Percentiles rank a stretch among this genome's conserved stretches.
phyloP scores from a whole-genome alignment of 2,888 invertebrate genomes.

The Zele albiditarsus region DNA sequence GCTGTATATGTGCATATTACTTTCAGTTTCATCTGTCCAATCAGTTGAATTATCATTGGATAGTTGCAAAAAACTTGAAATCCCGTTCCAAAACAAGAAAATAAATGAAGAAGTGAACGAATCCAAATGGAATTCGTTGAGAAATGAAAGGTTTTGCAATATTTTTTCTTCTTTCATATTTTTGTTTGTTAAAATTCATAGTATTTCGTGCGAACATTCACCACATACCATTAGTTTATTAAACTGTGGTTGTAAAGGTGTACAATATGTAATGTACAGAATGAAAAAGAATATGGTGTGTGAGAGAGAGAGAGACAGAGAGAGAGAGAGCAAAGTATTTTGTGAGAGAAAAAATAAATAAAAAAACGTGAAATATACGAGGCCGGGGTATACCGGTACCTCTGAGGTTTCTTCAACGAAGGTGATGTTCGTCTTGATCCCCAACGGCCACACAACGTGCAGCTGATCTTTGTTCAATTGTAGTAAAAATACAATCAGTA shows the following conservation, averaged over 20 bases:
- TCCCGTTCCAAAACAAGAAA: not conserved
- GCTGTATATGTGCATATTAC: not conserved
- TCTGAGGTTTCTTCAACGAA: slow-evolving; percentile 94
- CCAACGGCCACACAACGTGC: slow-evolving; percentile 97
- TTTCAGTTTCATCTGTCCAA: not conserved
- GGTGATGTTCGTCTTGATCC: slow-evolving; percentile 95
- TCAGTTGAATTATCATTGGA: slow-evolving; percentile 9
- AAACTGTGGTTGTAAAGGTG: slow-evolving; percentile 33
- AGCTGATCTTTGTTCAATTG: slow-evolving; percentile 99
- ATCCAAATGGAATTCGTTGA: not conserved
- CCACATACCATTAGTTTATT: slow-evolving; percentile 38
- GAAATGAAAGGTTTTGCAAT: not conserved
- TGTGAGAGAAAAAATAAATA: slow-evolving; percentile 36
- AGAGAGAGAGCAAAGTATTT: slow-evolving; percentile 30
- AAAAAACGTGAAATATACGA: slow-evolving; percentile 46
- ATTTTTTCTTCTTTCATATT: not conserved
- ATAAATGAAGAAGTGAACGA: not conserved
- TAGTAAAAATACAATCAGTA: slow-evolving; percentile 98
- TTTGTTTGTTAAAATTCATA: slow-evolving; percentile 20
- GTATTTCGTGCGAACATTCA: slow-evolving; percentile 32
- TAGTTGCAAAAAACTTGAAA: not conserved
- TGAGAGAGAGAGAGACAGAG: slow-evolving; percentile 20
- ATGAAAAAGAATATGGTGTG: not conserved
- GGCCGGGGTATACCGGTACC: slow-evolving; percentile 75
- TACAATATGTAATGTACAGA: not conserved